Percentiles rank a stretch among this genome's conserved stretches.
Conservation (phyloP, 2,797 vertebrate genomes). For the Acanthopagrus latus region DNA sequence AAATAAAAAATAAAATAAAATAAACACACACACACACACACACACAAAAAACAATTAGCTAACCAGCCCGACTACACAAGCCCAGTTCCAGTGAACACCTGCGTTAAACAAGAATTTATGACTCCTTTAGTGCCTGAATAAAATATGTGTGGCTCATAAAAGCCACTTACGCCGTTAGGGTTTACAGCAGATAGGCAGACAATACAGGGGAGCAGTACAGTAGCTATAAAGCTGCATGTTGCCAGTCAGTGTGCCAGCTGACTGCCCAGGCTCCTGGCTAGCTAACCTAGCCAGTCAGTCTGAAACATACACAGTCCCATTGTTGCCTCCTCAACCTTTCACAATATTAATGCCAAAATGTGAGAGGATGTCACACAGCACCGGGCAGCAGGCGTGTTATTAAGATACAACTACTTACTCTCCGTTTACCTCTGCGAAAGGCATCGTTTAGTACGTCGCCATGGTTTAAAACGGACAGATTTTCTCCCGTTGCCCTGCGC, state of each 20-base stretch:
- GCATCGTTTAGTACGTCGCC: slow-evolving; percentile 84
- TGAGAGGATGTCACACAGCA: slow-evolving; percentile 45
- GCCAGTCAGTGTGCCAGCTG: slow-evolving; percentile 75
- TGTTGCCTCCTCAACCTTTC: slow-evolving; percentile 82
- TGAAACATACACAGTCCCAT: slow-evolving; percentile 82
- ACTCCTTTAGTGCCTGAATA: not conserved
- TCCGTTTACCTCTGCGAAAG: slow-evolving; percentile 82
- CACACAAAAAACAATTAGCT: slow-evolving; percentile 43
- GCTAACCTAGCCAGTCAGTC: slow-evolving; percentile 76
- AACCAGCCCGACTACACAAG: slow-evolving; percentile 41
- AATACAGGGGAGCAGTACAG: slow-evolving; percentile 29
- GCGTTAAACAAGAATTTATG: not conserved
- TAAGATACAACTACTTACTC: slow-evolving; percentile 83
- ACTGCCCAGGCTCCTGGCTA: slow-evolving; percentile 76
- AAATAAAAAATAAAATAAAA: no score
- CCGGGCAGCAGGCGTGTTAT: slow-evolving; percentile 17
- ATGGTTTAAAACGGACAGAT: slow-evolving; percentile 82
- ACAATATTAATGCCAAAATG: slow-evolving; percentile 51
- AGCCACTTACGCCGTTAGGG: not conserved
- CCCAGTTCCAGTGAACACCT: slow-evolving; percentile 43
- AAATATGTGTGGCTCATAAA: not conserved
- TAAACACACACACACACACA: not conserved
- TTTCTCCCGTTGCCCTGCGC: slow-evolving; percentile 81
- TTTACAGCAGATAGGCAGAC: not conserved
- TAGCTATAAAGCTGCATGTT: slow-evolving; percentile 57